Percentiles rank a stretch among this genome's conserved stretches.
These are phyloP conservation scores for Poeciliopsis occidentalis DNA, from an alignment of 2,113 vertebrate genomes.

Conservation along the genomic window DNA sequence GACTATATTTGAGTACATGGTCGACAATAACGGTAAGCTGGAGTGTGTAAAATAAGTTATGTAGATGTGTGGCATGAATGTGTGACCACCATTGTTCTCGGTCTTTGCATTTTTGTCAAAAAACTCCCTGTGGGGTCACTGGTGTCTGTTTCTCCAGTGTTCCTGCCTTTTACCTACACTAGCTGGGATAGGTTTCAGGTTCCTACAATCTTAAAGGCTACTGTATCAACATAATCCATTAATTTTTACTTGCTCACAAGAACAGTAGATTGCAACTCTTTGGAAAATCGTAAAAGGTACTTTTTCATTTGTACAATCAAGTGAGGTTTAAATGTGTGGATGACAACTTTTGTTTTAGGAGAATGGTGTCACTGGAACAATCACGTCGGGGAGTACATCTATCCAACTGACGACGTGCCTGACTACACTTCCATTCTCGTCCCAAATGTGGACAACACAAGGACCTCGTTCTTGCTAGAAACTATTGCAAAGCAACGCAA, in stretches of 20 bases:
- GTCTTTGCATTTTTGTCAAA: too few relatives aligned
- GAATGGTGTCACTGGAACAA: conserved; percentile 87
- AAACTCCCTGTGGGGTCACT: too few relatives aligned
- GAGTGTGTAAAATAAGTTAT: too few relatives aligned
- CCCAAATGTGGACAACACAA: conserved; percentile 90
- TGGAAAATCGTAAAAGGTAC: not conserved
- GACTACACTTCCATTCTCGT: conserved; percentile 88
- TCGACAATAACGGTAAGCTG: conserved; percentile 80
- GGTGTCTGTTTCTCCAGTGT: too few relatives aligned
- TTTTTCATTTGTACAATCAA: not conserved
- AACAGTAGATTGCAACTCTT: not conserved
- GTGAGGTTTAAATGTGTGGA: not conserved
- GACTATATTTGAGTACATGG: conserved; percentile 87
- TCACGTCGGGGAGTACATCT: conserved; percentile 81
- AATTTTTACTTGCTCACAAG: too few relatives aligned
- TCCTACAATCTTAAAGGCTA: too few relatives aligned
- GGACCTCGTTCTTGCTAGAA: conserved; percentile 86
- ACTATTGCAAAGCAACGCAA: conserved; percentile 88
- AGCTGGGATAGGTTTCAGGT: too few relatives aligned
- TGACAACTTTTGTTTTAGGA: conserved; percentile 66
- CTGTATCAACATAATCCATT: too few relatives aligned
- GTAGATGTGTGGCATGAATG: too few relatives aligned
- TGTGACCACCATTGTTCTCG: too few relatives aligned
- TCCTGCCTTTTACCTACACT: too few relatives aligned
- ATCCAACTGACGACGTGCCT: conserved; percentile 79